Evolutionary conservation across 2,797 vertebrate species (phyloP), one percentile per base, ranked within the genome.

Genomic region (Calcarius lapponicus): DNA sequence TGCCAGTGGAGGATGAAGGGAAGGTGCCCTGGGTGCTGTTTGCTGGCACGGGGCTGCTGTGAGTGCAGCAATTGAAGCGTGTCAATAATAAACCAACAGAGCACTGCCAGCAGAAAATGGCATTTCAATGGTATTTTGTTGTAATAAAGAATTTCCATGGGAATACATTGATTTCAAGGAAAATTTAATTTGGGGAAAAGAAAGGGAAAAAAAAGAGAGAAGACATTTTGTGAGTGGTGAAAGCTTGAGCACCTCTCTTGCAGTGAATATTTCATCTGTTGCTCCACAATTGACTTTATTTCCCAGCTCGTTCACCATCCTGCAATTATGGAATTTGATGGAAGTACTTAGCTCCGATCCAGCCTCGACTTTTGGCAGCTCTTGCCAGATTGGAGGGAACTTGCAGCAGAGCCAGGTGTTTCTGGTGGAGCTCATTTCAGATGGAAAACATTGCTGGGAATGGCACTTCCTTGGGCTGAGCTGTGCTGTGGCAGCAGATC

Each of bases 161-260:
- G 92, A 94, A 95, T 90, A 64, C 91, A 85, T 67, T 71, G 95
- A 90, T 94, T 95, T 95, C 91, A 94, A 90, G 87, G 93, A 94
- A 92, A 95, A 92, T 96, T 90, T 88, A 88, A 95, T 94, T 93
- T 90, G n/a, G 9, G 8, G 10, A 19, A 48, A 87, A 88, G 61
- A 71, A 61, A 88, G 17, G 10, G 22, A 1, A 72, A 67, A 26
- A 34, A 15, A 65, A 56, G 50, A 60, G 67, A 60, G 81, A 38
- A 94, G 95, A 71, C 53, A 71, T 94, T 92, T 83, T 91, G 93
- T 90, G 75, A 74, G 75, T 72, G 65, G 80, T 76, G 94, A 64
- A 64, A 94, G 72, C 91, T 93, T 7, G 7, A 85, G 82, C 82
- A 54, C 72, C 90, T 90, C 90, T 83, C 58, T 40, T n/a, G 90